Conservation (phyloP, 2,113 vertebrate species). For the Pithys albifrons region DNA sequence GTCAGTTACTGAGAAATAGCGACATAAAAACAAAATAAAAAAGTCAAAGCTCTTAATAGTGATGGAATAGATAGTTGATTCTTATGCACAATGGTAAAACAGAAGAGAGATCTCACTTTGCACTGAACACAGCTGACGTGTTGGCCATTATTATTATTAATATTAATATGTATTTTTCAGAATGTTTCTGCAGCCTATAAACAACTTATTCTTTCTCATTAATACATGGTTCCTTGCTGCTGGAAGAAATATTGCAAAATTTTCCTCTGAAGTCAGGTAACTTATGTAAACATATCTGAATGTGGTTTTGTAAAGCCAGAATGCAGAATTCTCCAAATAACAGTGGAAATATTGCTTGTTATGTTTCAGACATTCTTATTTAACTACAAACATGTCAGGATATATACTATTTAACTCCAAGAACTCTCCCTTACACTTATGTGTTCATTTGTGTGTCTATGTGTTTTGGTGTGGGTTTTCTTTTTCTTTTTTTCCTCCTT, state of each 20-base stretch:
- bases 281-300: not conserved
- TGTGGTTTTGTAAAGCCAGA: not conserved
- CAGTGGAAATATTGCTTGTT: not conserved
- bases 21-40: not conserved
- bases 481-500: too few species aligned
- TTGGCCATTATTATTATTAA: not conserved
- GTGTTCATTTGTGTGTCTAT: not conserved
- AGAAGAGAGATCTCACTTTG: not conserved
- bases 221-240: not conserved
- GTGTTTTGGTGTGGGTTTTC: not conserved
- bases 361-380: not conserved
- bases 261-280: not conserved
- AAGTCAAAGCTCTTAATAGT: not conserved
- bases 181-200: not conserved
- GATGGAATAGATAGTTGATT: not conserved
- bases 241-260: not conserved
- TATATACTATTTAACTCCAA: not conserved
- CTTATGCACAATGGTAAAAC: not conserved
- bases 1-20: not conserved
- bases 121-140: not conserved
- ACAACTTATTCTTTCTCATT: not conserved
- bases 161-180: not conserved
- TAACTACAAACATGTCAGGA: accelerated
- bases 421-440: not conserved
- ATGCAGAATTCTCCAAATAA: not conserved